Conservation (phyloP, 2,797 vertebrate species). For the Characodon lateralis region DNA sequence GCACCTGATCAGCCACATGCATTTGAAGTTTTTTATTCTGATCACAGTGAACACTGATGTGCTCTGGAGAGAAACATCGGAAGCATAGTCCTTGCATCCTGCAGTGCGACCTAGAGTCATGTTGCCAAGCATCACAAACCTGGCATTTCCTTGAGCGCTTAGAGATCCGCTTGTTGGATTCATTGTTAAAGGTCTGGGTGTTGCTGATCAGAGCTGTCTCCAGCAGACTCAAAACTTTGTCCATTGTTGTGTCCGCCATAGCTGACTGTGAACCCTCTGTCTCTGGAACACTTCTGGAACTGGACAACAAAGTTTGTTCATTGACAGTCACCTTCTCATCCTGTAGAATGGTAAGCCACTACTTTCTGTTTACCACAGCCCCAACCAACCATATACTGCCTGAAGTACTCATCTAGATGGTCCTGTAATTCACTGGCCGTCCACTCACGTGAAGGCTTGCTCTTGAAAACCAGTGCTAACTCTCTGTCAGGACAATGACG, state of each 20-base stretch:
- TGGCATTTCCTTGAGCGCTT: background rate
- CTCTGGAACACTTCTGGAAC: background rate
- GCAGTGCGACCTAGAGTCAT: background rate
- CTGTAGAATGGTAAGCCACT: background rate
- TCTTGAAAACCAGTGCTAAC: background rate
- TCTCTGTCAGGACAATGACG: background rate
- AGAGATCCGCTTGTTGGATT: background rate
- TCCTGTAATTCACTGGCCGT: background rate
- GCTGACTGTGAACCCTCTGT: background rate
- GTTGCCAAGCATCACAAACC: background rate
- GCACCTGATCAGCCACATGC: background rate
- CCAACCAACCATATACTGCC: background rate
- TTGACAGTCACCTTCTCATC: background rate
- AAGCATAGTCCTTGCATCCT: conserved; percentile 5
- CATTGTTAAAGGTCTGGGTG: background rate
- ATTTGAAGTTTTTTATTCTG: background rate
- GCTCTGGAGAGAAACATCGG: background rate
- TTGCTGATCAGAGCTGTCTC: background rate
- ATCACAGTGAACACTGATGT: background rate
- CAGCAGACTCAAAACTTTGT: background rate
- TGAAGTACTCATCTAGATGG: background rate
- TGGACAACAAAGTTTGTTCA: background rate
- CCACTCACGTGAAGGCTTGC: background rate
- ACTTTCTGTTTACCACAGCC: background rate
- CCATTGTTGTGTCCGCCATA: background rate